These are phyloP conservation scores for Pyrocephalus nanus DNA, from an alignment of 2,797 vertebrate genomes.

Conservation along the genomic window DNA sequence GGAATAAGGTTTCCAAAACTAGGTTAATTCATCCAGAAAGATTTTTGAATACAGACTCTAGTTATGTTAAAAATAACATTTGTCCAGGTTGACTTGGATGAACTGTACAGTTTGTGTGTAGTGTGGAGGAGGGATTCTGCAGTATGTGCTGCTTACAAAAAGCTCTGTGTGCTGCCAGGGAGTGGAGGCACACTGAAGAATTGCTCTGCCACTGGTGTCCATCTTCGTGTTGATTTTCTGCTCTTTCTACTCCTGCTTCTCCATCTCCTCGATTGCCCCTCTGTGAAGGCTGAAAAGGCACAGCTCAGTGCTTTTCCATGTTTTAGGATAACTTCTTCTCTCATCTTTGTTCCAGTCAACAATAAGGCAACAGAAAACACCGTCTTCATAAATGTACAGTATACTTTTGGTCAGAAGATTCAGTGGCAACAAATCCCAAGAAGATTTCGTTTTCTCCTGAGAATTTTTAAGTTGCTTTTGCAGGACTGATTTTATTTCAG, in stretches of 20 bases:
- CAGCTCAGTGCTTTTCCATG: neutral
- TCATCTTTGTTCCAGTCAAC: neutral
- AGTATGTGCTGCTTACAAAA: neutral
- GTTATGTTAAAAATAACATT: constrained; percentile 10
- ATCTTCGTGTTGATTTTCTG: neutral
- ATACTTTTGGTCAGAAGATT: neutral
- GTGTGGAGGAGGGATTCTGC: neutral
- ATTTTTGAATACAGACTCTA: neutral
- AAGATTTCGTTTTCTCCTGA: neutral
- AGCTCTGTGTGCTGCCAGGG: neutral
- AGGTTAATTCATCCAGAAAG: constrained; percentile 38
- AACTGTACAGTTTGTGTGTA: neutral
- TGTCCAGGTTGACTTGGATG: neutral
- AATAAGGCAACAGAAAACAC: neutral
- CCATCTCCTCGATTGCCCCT: rapidly evolving
- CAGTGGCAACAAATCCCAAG: neutral
- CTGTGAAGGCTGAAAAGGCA: neutral
- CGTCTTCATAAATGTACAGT: neutral
- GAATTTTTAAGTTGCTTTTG: neutral
- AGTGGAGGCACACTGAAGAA: neutral
- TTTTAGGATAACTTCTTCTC: neutral
- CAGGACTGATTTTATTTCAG: neutral
- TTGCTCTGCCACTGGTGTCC: neutral
- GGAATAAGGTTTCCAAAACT: constrained; percentile 5
- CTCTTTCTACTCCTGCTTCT: neutral